Percentiles rank a stretch among this genome's conserved stretches.
phyloP scores from a whole-genome alignment of 30 jellyfish, hydroid and myxozoan genomes.

The Rhopilema esculentum region DNA sequence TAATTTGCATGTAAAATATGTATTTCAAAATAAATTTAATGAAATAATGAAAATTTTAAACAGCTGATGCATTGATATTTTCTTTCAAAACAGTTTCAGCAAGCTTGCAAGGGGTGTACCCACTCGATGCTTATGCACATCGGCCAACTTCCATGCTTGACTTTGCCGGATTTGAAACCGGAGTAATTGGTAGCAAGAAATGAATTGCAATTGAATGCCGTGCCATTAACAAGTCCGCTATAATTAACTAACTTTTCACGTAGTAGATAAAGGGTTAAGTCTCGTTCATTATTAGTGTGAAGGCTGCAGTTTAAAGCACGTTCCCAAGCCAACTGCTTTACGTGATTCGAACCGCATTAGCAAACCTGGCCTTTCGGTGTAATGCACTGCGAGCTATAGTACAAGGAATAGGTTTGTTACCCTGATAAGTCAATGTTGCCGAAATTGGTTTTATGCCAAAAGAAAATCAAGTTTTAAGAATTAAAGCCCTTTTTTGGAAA shows the following conservation, averaged over 20 bases:
- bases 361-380: too few relatives aligned
- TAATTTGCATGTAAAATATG: too few relatives aligned
- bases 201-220: slow-evolving; percentile 30
- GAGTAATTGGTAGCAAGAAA: slow-evolving; percentile 77
- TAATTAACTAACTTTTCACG: background rate
- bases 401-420: too few relatives aligned
- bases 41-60: background rate
- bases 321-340: background rate
- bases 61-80: slow-evolving; percentile 15
- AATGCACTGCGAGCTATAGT: too few relatives aligned
- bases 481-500: too few relatives aligned
- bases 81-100: slow-evolving; percentile 83
- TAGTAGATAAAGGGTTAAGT: background rate
- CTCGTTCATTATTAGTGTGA: background rate
- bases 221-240: background rate
- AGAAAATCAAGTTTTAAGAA: too few relatives aligned
- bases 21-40: background rate
- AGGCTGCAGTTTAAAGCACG: background rate
- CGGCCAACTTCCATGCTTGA: slow-evolving; percentile 94
- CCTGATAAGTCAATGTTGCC: too few relatives aligned
- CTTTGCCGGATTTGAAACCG: slow-evolving; percentile 81
- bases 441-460: too few relatives aligned
- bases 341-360: too few relatives aligned
- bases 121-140: slow-evolving; percentile 88
- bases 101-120: slow-evolving; percentile 91